These are phyloP conservation scores for Pyrocephalus nanus DNA, from an alignment of 2,797 vertebrate species.

Conservation along the genomic window DNA sequence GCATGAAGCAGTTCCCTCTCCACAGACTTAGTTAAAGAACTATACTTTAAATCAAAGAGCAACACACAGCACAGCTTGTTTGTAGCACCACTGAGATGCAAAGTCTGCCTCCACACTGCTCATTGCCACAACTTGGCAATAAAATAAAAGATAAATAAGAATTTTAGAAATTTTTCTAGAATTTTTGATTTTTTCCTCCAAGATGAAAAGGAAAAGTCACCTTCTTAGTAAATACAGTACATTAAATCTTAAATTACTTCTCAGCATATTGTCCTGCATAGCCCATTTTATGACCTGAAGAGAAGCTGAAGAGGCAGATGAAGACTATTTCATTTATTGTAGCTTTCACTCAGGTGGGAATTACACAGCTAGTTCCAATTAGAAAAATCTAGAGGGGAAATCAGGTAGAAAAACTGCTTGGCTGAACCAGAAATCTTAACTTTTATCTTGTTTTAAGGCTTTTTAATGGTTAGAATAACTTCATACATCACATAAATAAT, in stretches of 20 bases:
- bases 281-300: not conserved
- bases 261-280: not conserved
- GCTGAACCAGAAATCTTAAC: not conserved
- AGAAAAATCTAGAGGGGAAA: not conserved
- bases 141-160: not conserved
- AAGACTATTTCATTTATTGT: not conserved
- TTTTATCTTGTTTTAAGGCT: not conserved
- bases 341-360: not conserved
- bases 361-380: not conserved
- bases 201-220: not conserved
- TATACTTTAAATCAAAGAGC: not conserved
- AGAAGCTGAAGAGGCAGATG: not conserved
- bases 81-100: fast-evolving
- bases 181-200: not conserved
- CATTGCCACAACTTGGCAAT: not conserved
- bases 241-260: not conserved
- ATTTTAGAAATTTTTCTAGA: not conserved
- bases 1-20: not conserved
- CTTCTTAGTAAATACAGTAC: not conserved
- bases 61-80: not conserved
- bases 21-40: not conserved
- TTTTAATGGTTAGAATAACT: not conserved
- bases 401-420: not conserved
- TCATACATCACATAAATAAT: not conserved
- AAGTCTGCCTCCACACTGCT: not conserved